phyloP scores from a whole-genome alignment of 2,888 invertebrate genomes.

The Panzeria rudis region DNA sequence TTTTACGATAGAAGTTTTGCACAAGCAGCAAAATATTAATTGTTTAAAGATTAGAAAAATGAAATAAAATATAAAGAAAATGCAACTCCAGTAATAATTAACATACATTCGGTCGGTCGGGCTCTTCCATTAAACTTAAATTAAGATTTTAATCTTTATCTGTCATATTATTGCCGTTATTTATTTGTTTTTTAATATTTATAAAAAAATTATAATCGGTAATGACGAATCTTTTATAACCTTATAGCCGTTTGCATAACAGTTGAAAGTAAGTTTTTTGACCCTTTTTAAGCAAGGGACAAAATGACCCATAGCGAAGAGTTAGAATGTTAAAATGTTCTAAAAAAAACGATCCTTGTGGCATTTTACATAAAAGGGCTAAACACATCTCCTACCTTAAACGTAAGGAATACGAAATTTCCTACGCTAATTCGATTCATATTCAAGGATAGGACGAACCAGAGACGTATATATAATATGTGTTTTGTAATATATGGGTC shows the following conservation, averaged over 20 bases:
- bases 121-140: slow-evolving; percentile 46
- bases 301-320: no score
- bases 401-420: no score
- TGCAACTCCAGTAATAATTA: slow-evolving; percentile 54
- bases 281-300: no score
- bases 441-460: no score
- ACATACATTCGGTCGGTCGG: slow-evolving; percentile 50
- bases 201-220: not conserved
- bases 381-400: no score
- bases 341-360: no score
- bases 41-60: slow-evolving; percentile 46
- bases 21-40: slow-evolving; percentile 28
- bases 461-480: no score
- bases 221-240: not conserved
- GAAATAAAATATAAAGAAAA: slow-evolving; percentile 19
- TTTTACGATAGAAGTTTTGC: slow-evolving; percentile 54
- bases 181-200: not conserved
- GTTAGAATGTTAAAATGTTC: no score
- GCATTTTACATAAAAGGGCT: no score
- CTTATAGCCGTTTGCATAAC: not conserved
- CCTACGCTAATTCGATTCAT: no score
- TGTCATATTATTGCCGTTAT: slow-evolving; percentile 56
- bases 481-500: no score
- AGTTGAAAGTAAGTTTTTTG: not conserved
- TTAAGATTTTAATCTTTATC: slow-evolving; percentile 67